phyloP scores from a whole-genome alignment of 2,888 invertebrate species.

The Cephalotes varians region DNA sequence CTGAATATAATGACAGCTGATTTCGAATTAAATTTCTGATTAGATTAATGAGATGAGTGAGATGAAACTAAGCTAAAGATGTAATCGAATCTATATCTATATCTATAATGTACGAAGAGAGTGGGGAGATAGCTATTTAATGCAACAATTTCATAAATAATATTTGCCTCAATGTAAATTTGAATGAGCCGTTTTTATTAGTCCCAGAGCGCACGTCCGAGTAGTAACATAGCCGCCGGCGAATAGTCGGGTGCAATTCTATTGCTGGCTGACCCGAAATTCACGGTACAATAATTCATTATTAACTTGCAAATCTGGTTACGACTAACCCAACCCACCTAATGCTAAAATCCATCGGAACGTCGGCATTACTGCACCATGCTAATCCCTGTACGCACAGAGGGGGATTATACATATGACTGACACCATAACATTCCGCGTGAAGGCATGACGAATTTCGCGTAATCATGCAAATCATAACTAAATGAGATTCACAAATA shows the following conservation, averaged over 20 bases:
- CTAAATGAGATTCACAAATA: conserved; percentile 34
- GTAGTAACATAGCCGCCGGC: conserved; percentile 22
- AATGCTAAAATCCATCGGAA: conserved; percentile 62
- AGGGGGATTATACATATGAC: conserved; percentile 50
- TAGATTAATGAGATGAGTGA: conserved; percentile 5
- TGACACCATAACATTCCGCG: conserved; percentile 46
- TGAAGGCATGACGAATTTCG: conserved; percentile 49
- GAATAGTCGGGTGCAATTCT: conserved; percentile 57
- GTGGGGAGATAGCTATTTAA: conserved; percentile 12
- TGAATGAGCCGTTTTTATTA: conserved; percentile 48
- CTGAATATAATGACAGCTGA: background rate
- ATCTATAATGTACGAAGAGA: conserved; percentile 1
- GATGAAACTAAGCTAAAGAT: background rate
- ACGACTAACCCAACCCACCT: conserved; percentile 52
- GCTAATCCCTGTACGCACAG: conserved; percentile 45
- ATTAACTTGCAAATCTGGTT: conserved; percentile 70
- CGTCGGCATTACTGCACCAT: conserved; percentile 56
- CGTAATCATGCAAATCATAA: conserved; percentile 43
- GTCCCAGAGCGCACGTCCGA: conserved; percentile 47
- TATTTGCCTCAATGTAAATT: conserved; percentile 40
- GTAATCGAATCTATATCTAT: background rate
- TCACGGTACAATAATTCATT: conserved; percentile 71
- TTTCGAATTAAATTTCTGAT: background rate
- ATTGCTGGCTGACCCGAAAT: conserved; percentile 68
- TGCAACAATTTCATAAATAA: conserved; percentile 39